Evolutionary conservation across 2,888 invertebrate genomes (phyloP), one percentile per base, ranked within the genome.

Genomic region (Linhomoeus sp.): DNA sequence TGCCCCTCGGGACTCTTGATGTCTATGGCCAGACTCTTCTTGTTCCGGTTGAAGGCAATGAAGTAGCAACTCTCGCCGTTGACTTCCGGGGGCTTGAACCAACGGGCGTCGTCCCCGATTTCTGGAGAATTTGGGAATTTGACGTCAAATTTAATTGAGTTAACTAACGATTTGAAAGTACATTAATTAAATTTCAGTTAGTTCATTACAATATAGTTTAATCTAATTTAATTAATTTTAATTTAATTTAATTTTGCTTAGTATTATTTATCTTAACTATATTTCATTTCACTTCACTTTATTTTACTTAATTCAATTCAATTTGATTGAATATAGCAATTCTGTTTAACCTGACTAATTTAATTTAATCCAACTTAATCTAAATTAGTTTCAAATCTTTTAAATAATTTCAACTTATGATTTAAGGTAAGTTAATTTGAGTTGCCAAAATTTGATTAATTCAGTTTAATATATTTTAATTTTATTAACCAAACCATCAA

Each of bases 51-150:
- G 38, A 38, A 38, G 9, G 19, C 20, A n/a, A 38, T 38, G 38
- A 38, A 38, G 20, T 38, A 38, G 38, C 38, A 38, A 17, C 38
- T 38, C 38, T 38, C 38, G 5, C 38, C 38, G 38, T 38, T 38
- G 12, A 65, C 72, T 24, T 38, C 19, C 38, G 38, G 38, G 9
- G 38, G 38, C 20, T 20, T 17, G 38, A 38, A 38, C 38, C n/a
- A 19, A 17, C 38, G 38, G 5, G 38, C 5, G 19, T 38, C 38
- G 20, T 38, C 38, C 5, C 38, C 38, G 9, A 17, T 38, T 17
- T 38, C 38, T 38, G 38, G 5, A 35, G n/a, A n/a, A n/a, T n/a
- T n/a, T n/a, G n/a, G n/a, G n/a, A n/a, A n/a, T n/a, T n/a, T n/a
- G n/a, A n/a, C n/a, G n/a, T n/a, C n/a, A n/a, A n/a, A n/a, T n/a